Percentiles rank a stretch among this genome's conserved stretches.
These are phyloP conservation scores for Drosophila peninsularis DNA, from an alignment of 2,888 invertebrate genomes.

Conservation along the genomic window DNA sequence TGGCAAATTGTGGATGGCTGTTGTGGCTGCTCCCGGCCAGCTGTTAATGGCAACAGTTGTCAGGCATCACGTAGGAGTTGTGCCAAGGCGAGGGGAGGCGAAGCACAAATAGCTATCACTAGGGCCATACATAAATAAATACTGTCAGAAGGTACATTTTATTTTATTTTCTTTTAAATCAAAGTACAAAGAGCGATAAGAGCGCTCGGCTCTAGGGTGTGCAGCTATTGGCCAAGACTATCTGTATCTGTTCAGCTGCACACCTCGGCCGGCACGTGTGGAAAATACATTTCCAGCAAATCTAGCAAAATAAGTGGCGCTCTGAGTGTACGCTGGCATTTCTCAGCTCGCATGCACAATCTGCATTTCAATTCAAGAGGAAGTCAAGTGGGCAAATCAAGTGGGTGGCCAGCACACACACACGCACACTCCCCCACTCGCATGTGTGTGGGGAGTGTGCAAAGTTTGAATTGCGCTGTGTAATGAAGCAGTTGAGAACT, in stretches of 20 bases:
- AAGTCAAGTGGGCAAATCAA: constrained; percentile 58
- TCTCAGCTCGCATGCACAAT: constrained; percentile 56
- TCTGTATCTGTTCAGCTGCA: background rate
- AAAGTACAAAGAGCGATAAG: constrained; percentile 40
- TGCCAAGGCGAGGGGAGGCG: background rate
- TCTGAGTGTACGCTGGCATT: constrained; percentile 35
- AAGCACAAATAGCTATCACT: constrained; percentile 27
- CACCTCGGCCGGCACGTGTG: constrained; percentile 34
- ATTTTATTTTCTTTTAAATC: constrained; percentile 32
- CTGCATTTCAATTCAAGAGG: constrained; percentile 68
- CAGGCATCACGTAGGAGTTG: constrained; percentile 49
- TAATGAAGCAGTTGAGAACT: constrained; percentile 64
- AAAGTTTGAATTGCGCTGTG: constrained; percentile 65
- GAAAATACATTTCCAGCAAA: constrained; percentile 55
- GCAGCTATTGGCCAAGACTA: constrained; percentile 6
- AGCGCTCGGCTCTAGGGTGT: background rate
- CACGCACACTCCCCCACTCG: constrained; percentile 11
- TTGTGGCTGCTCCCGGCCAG: constrained; percentile 42
- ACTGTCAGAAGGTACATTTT: constrained; percentile 19
- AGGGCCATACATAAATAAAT: constrained; percentile 52
- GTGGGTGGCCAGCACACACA: constrained; percentile 27
- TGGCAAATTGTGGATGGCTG: constrained; percentile 44
- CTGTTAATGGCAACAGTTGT: constrained; percentile 81
- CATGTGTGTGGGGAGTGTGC: constrained; percentile 28
- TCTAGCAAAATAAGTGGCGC: constrained; percentile 66